These are phyloP conservation scores for Eudasyphora cyanicolor DNA, from an alignment of 2,888 invertebrate species.

Conservation along the genomic window DNA sequence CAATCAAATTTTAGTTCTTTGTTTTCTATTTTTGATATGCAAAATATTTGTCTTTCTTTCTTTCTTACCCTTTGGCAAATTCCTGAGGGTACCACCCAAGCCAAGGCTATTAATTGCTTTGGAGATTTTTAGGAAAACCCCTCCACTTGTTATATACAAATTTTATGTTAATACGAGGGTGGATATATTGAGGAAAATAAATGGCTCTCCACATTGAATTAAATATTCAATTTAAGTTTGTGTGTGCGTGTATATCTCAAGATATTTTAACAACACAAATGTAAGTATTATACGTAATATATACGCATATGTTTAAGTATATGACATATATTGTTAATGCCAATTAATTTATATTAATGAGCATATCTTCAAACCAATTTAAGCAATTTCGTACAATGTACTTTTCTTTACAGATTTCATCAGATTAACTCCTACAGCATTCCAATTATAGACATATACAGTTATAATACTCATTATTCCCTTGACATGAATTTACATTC, in stretches of 20 bases:
- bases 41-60: too few relatives aligned
- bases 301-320: too few relatives aligned
- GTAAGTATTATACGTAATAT: background rate
- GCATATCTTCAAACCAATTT: too few relatives aligned
- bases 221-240: background rate
- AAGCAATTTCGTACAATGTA: too few relatives aligned
- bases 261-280: background rate
- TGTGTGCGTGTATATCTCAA: background rate
- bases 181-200: background rate
- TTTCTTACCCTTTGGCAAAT: too few relatives aligned
- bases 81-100: background rate
- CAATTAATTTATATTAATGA: background rate
- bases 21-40: too few relatives aligned
- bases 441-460: too few relatives aligned
- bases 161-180: background rate
- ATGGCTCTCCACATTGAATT: slow-evolving; percentile 1
- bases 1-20: too few relatives aligned
- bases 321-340: background rate
- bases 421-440: too few relatives aligned
- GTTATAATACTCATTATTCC: too few relatives aligned
- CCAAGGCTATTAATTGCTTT: slow-evolving; percentile 2
- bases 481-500: too few relatives aligned
- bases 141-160: background rate
- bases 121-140: background rate
- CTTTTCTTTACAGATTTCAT: too few relatives aligned